A percentile compares a stretch with the other conserved stretches of the same genome.
phyloP scores from a whole-genome alignment of 2,888 invertebrate species.

The Clitarchus hookeri region DNA sequence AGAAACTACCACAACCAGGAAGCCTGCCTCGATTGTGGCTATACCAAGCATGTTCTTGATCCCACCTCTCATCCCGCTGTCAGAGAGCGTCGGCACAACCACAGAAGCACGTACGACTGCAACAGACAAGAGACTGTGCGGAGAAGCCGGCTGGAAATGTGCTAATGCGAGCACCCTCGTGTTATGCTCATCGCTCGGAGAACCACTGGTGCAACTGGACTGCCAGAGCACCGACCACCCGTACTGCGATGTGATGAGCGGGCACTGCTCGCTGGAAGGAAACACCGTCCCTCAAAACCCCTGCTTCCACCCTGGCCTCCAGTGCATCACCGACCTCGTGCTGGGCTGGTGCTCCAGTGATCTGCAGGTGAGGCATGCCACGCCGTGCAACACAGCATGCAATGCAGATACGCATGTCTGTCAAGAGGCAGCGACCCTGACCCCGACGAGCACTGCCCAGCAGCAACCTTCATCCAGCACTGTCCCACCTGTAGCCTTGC shows the following conservation, averaged over 20 bases:
- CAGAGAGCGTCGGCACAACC: not conserved
- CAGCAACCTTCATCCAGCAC: not conserved
- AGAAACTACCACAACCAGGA: not conserved
- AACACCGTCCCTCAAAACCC: not conserved
- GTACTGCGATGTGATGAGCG: not conserved
- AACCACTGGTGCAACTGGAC: not conserved
- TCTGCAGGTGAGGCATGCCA: slow-evolving; percentile 11
- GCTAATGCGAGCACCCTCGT: not conserved
- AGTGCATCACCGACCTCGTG: slow-evolving; percentile 3
- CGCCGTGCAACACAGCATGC: not conserved
- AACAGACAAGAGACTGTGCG: not conserved
- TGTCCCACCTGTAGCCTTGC: not conserved
- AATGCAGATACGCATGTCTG: not conserved
- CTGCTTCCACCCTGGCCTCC: not conserved
- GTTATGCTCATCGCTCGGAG: not conserved
- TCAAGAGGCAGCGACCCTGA: not conserved
- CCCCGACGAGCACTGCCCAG: not conserved
- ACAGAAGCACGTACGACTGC: not conserved
- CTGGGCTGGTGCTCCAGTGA: not conserved
- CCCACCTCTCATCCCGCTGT: not conserved
- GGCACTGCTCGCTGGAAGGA: not conserved
- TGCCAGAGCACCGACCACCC: slow-evolving; percentile 5
- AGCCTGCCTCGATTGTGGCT: not conserved
- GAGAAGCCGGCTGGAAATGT: not conserved
- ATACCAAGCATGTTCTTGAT: slow-evolving; percentile 8